Percentiles rank a stretch among this genome's conserved stretches.
Conservation (phyloP, 2,888 invertebrate genomes). For the Spilosoma lubricipeda region DNA sequence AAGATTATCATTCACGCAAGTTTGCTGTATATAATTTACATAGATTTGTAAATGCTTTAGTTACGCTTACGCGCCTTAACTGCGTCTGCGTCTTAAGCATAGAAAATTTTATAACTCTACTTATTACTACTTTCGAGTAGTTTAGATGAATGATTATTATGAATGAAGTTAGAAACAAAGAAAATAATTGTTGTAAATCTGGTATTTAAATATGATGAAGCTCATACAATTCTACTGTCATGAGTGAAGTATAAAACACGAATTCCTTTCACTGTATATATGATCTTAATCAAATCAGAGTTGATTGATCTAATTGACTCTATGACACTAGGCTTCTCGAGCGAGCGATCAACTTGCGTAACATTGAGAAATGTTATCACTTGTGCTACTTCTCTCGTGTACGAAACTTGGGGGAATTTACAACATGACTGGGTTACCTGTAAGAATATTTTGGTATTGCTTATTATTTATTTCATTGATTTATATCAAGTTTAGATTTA, state of each 20-base stretch:
- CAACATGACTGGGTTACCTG: not conserved
- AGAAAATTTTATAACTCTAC: not conserved
- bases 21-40: not conserved
- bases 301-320: constrained; percentile 24
- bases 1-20: no score
- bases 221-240: not conserved
- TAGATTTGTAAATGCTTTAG: not conserved
- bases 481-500: not conserved
- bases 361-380: constrained; percentile 2
- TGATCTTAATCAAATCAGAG: constrained; percentile 15
- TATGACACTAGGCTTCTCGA: constrained; percentile 4
- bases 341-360: not conserved
- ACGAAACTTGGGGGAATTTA: not conserved
- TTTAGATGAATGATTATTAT: not conserved
- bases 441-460: not conserved
- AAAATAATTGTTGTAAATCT: not conserved
- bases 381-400: not conserved
- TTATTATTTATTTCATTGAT: not conserved
- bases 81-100: not conserved
- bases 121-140: not conserved
- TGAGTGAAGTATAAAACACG: not conserved
- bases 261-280: constrained; percentile 7
- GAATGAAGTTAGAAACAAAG: not conserved
- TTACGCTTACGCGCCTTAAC: not conserved
- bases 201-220: not conserved